A percentile compares a stretch with the other conserved stretches of the same genome.
Conservation (phyloP, 2,888 invertebrate genomes). For the Nomada ruficornis region DNA sequence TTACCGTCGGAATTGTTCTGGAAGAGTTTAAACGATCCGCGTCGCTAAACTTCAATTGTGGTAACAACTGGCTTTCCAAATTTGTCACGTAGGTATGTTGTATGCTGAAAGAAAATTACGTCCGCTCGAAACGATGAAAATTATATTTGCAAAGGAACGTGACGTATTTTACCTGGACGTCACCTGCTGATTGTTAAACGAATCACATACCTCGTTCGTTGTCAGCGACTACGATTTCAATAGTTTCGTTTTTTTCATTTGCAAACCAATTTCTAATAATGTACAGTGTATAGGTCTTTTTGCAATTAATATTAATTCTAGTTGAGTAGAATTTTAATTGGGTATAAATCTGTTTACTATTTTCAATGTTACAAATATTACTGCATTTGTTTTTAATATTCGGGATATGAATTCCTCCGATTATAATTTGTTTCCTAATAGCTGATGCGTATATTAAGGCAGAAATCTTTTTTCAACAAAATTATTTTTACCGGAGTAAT, state of each 20-base stretch:
- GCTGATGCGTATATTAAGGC: no score
- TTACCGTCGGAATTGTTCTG: constrained; percentile 61
- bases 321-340: background rate
- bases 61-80: constrained; percentile 24
- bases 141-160: background rate
- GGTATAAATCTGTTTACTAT: background rate
- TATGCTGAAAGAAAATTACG: constrained; percentile 25
- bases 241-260: background rate
- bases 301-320: no score
- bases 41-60: constrained; percentile 30
- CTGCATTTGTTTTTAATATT: no score
- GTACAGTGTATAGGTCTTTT: no score
- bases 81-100: constrained; percentile 2
- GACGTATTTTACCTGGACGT: background rate
- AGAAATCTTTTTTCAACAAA: no score
- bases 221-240: background rate
- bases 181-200: background rate
- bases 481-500: no score
- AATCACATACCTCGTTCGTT: background rate
- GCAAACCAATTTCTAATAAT: background rate
- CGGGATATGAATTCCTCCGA: no score
- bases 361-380: background rate
- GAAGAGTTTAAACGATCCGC: constrained; percentile 51
- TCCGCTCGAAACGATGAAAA: constrained; percentile 1
- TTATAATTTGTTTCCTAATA: no score